Percentiles rank a stretch among this genome's conserved stretches.
These are phyloP conservation scores for Perognathus longimembris DNA, from an alignment of 2,113 vertebrate species.

Conservation along the genomic window DNA sequence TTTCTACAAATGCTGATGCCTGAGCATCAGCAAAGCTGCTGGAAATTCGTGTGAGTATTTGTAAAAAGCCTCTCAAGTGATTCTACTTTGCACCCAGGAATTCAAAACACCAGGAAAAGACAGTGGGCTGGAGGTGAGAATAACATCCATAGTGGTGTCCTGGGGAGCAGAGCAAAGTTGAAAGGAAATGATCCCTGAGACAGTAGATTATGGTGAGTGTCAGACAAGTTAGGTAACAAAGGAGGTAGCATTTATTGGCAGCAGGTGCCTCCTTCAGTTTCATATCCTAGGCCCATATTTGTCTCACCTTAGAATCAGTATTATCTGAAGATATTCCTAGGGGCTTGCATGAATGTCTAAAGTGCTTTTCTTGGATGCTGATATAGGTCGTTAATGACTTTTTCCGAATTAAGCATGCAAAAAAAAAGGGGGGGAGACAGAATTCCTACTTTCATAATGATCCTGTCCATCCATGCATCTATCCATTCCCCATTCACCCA, in stretches of 20 bases:
- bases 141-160: not conserved
- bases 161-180: not conserved
- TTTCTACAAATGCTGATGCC: not conserved
- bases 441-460: not conserved
- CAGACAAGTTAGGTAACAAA: not conserved
- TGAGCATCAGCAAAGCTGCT: not conserved
- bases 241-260: not conserved
- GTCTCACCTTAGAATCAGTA: not conserved
- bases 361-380: not conserved
- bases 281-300: not conserved
- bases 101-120: not conserved
- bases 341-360: not conserved
- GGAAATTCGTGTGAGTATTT: not conserved
- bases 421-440: constrained; percentile 6
- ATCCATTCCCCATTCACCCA: not conserved
- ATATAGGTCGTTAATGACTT: not conserved
- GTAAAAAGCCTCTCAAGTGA: not conserved
- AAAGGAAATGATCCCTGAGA: not conserved
- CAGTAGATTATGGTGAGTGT: not conserved
- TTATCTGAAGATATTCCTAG: not conserved
- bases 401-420: not conserved
- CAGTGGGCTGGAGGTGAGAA: not conserved
- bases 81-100: not conserved
- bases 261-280: not conserved
- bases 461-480: not conserved